Conservation (phyloP, 2,797 vertebrate species). For the Adelosebastes latens region DNA sequence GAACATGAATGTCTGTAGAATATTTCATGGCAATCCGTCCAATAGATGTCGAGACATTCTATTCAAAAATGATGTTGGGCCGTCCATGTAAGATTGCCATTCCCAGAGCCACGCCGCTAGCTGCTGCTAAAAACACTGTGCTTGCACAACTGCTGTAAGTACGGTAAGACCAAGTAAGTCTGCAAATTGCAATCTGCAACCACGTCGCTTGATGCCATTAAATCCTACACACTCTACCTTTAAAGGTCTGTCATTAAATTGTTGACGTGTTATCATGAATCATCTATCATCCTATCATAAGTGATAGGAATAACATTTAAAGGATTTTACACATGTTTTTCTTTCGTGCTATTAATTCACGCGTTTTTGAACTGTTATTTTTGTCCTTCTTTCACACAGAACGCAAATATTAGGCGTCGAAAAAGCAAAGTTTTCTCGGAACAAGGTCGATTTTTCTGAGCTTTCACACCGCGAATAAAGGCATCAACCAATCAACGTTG, state of each 20-base stretch:
- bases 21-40: not conserved
- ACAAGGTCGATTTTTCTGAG: too few species aligned
- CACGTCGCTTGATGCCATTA: too few species aligned
- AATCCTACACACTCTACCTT: not conserved
- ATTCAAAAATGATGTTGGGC: not conserved
- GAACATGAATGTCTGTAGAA: not conserved
- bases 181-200: not conserved
- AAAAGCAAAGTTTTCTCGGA: too few species aligned
- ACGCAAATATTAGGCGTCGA: too few species aligned
- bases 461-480: too few species aligned
- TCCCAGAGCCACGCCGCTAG: not conserved
- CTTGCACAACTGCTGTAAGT: not conserved
- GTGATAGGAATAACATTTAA: not conserved
- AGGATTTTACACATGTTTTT: too few species aligned
- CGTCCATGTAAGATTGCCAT: not conserved
- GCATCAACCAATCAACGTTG: too few species aligned
- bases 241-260: not conserved
- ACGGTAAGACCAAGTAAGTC: not conserved
- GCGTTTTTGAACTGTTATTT: too few species aligned
- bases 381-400: too few species aligned
- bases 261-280: not conserved
- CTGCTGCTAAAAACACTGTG: not conserved
- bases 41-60: not conserved
- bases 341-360: too few species aligned
- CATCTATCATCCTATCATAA: too few species aligned